These are phyloP conservation scores for Solenopsis invicta DNA, from an alignment of 1,140 invertebrate genomes.

Conservation along the genomic window DNA sequence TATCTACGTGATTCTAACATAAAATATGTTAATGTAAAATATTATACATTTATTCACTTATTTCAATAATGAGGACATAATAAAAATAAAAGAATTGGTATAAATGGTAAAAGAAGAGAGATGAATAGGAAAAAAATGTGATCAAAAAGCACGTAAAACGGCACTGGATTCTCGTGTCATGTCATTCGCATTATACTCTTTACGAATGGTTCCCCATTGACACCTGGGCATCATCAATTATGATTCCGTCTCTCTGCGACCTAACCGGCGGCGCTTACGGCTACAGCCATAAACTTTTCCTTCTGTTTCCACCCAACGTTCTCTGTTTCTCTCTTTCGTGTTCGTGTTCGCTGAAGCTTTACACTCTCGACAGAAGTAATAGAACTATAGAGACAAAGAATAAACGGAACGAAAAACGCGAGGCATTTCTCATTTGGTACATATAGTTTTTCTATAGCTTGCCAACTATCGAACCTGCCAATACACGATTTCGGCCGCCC, in stretches of 20 bases:
- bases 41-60: not conserved
- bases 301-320: not conserved
- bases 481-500: not conserved
- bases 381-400: not conserved
- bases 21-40: not conserved
- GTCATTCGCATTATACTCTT: conserved; percentile 37
- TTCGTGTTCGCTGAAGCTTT: conserved; percentile 3
- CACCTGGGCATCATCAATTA: conserved; percentile 72
- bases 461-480: conserved; percentile 40
- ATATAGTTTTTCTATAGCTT: conserved; percentile 16
- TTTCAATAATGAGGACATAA: not conserved
- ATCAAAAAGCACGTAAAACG: conserved; percentile 16
- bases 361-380: not conserved
- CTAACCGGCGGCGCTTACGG: conserved; percentile 52
- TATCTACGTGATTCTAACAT: not conserved
- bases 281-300: conserved; percentile 56
- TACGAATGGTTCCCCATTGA: conserved; percentile 71
- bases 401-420: conserved; percentile 22
- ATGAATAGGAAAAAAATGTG: not conserved
- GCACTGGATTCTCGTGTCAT: not conserved
- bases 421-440: conserved; percentile 38
- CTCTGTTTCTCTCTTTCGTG: not conserved
- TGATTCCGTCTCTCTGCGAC: conserved; percentile 15
- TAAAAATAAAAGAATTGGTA: not conserved
- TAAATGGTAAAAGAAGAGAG: not conserved